Evolutionary conservation across 2,888 invertebrate species (phyloP).

Genomic region (Andrena bicolor): DNA sequence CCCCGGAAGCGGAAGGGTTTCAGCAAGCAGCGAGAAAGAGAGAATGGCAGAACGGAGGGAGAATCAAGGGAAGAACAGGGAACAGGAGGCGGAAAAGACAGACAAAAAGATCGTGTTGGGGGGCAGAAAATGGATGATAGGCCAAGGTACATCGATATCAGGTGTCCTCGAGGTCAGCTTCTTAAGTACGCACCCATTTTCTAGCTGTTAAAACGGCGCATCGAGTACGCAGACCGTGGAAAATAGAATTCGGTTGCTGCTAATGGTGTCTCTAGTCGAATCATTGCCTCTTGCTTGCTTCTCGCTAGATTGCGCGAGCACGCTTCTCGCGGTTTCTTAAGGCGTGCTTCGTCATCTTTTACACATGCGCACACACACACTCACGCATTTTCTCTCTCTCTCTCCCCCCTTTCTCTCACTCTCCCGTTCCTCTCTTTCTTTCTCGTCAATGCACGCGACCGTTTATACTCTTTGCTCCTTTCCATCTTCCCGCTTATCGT

Average conservation of each 20-base stretch:
- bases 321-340: conserved; percentile 31
- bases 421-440: conserved; percentile 3
- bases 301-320: conserved; percentile 23
- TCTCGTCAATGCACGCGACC: conserved; percentile 19
- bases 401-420: neutral
- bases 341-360: conserved; percentile 36
- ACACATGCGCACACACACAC: neutral
- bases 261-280: conserved; percentile 30
- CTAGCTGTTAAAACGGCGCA: conserved; percentile 38
- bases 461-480: conserved; percentile 9
- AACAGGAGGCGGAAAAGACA: conserved; percentile 5
- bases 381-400: neutral
- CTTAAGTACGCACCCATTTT: conserved; percentile 54
- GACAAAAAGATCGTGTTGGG: neutral
- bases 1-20: no score
- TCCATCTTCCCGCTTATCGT: conserved; percentile 44
- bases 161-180: conserved; percentile 48
- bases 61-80: neutral
- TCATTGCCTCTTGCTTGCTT: conserved; percentile 31
- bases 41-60: conserved; percentile 1
- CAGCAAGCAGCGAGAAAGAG: neutral
- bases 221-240: conserved; percentile 43
- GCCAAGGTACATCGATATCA: conserved; percentile 44
- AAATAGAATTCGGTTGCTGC: conserved; percentile 50
- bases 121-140: neutral